Base-by-base conservation (phyloP, 2,113 vertebrate genomes). In the Ursus arctos region DNA sequence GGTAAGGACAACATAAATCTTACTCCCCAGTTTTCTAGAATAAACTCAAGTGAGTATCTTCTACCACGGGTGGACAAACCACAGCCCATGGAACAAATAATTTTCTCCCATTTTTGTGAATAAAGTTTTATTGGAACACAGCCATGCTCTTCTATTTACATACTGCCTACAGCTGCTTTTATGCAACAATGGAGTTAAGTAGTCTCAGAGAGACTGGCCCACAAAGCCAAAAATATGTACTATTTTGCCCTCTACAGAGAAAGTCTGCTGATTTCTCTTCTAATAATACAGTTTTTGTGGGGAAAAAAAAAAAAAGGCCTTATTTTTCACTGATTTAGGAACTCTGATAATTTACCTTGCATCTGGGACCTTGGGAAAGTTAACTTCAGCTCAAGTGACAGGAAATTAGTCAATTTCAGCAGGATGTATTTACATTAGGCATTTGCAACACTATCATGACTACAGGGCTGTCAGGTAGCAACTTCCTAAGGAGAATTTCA, bases 291-390 rank as follows among this genome's bases (percentile, higher is more conserved):
- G 11, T 10, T 74, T 97, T 96, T 95, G 36, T 72, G 19, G 36
- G 36, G 36, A 2, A 36, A 36, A 36, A 95, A 76, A 74, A 31
- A 31, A 33, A 36, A 40, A 16, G n/a, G 19, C 40, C 57, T 85
- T 72, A 55, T 57, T 63, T 91, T 88, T 51, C 53, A 65, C 13
- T 36, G 18, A 91, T 72, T 92, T 93, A 93, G 61, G 80, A 95
- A 36, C 57, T 47, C 61, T 14, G 67, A 86, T 82, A 49, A n/a
- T 67, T 95, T 85, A 55, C 6, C 31, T 88, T 93, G 26, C 22
- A 87, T 79, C 36, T 36, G 88, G 69, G 28, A 82, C 10, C 83
- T 82, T 96, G 86, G 26, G 26, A 63, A 96, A 59, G 40, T 76
- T 51, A 82, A 69, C 49, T 77, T 82, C 49, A 63, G 4, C 36